These are phyloP conservation scores for Sesia apiformis DNA, from an alignment of 2,888 invertebrate species.

Conservation along the genomic window DNA sequence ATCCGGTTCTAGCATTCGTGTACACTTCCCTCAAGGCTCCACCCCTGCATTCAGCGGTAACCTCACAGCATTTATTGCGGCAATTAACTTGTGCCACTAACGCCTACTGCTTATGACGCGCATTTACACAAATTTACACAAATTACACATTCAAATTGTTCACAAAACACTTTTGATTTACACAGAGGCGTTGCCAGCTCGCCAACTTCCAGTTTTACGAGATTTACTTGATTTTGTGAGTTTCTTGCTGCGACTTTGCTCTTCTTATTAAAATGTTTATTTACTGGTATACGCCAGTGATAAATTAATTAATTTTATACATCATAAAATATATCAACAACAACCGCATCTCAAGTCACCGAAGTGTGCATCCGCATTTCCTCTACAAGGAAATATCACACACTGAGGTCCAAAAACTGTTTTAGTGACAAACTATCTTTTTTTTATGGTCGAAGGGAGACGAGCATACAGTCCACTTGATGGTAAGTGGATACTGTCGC, in stretches of 20 bases:
- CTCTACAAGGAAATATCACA: no score
- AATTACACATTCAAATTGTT: conserved; percentile 49
- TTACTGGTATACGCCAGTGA: neutral
- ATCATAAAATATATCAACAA: no score
- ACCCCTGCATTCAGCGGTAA: conserved; percentile 20
- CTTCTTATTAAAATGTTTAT: neutral
- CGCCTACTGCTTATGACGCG: conserved; percentile 17
- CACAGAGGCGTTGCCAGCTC: conserved; percentile 4
- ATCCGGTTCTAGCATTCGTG: conserved; percentile 4
- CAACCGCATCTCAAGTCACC: no score
- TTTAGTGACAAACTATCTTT: no score
- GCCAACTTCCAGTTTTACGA: no score
- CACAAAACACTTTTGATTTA: conserved; percentile 43
- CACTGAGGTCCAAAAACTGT: no score
- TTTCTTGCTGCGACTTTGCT: no score
- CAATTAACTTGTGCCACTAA: neutral
- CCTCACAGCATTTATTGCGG: conserved; percentile 11
- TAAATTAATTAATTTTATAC: neutral
- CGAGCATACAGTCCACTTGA: no score
- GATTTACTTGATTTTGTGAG: no score
- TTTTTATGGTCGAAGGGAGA: no score
- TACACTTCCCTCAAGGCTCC: conserved; percentile 16
- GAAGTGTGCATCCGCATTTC: no score
- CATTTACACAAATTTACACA: conserved; percentile 17
- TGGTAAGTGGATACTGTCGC: no score